These are phyloP conservation scores for Hirudo medicinalis DNA, from an alignment of 1,140 invertebrate species.

Conservation along the genomic window DNA sequence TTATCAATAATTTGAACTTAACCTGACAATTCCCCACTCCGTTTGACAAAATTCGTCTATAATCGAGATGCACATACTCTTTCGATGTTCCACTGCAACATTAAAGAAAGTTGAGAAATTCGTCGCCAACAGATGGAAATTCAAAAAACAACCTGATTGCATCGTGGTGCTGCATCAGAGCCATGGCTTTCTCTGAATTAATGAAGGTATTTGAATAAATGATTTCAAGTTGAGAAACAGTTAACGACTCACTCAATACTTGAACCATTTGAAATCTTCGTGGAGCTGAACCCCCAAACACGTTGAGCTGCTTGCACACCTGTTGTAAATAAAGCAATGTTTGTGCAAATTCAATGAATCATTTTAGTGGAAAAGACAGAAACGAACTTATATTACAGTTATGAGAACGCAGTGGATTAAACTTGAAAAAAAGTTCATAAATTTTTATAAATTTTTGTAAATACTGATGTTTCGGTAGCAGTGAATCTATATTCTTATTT, in stretches of 20 bases:
- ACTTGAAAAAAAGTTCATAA: no score
- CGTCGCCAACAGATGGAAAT: background rate
- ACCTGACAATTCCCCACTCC: slow-evolving; percentile 48
- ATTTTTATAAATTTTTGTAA: no score
- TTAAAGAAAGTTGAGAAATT: background rate
- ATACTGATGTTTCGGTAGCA: no score
- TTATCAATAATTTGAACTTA: slow-evolving; percentile 14
- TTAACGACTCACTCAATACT: background rate
- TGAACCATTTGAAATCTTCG: no score
- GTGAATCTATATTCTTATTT: no score
- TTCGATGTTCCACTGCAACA: slow-evolving; percentile 38
- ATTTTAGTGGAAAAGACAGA: background rate
- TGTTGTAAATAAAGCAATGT: no score
- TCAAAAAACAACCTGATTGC: slow-evolving; percentile 44
- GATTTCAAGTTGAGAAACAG: background rate
- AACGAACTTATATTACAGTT: background rate
- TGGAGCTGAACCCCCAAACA: no score
- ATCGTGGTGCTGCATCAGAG: slow-evolving; percentile 81
- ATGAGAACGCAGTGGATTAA: background rate
- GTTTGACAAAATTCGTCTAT: slow-evolving; percentile 54
- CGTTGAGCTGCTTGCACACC: no score
- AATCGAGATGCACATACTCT: slow-evolving; percentile 52
- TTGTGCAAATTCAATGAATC: no score
- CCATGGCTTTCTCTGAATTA: slow-evolving; percentile 45
- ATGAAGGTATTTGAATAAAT: background rate